Base-by-base conservation (phyloP, 2,888 invertebrate species). In the Eumerus sabulonum region DNA sequence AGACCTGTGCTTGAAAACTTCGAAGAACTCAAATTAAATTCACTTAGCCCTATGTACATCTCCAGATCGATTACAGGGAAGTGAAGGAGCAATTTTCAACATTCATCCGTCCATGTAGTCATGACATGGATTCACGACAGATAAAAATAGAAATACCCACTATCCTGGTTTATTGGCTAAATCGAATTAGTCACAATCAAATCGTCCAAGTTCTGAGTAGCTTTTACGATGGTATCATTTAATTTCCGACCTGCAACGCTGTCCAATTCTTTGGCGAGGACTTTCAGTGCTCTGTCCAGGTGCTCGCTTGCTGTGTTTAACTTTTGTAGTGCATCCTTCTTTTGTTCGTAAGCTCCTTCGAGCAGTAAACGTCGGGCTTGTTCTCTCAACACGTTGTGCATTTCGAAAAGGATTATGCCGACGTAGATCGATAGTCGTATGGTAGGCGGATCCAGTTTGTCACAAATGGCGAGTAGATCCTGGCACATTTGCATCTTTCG, bases 351-450 rank as follows among this genome's bases (percentile, higher is more conserved):
- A 1, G 13, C 14, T 9, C 59, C 76, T 3, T 66, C 67, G 4
- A 85, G 66, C 9, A 82, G 66, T 5, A 82, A 40, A 18, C 89
- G 85, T 82, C 90, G 90, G 0, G 90, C 87, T 77, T 90, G 90
- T 74, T 91, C 89, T 68, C 91, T 84, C 51, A 92, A 87, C 0
- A 92, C 92, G 35, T 90, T 90, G 82, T 92, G 91, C 45, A 95
- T 89, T 87, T 96, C 96, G 79, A 94, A 93, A 16, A 94, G 90
- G 54, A 95, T 90, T 1, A 96, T 94, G n/a, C 93, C 93, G 0
- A 92, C 91, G 84, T 96, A 96, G 17, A 96, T 90, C 76, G 93
- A 92, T 7, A 96, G 88, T 82, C 94, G 91, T 11, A 93, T 91
- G 77, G 93, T 93, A n/a, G 93, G 91, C 0, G 95, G 94, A 88